Conservation (phyloP, 2,888 invertebrate genomes). For the Beris chalybata region DNA sequence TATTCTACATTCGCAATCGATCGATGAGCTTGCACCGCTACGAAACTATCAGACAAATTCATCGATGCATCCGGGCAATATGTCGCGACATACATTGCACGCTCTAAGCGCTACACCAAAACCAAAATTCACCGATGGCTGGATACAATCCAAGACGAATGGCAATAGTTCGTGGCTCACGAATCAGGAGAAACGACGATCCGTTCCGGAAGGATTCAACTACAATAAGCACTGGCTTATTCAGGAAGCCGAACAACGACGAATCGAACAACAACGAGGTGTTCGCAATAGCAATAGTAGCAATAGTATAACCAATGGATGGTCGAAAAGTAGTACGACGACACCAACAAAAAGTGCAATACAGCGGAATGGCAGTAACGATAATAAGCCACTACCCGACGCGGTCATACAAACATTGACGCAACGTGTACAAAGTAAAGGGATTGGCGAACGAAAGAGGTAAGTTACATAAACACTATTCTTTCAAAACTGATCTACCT, state of each 20-base stretch:
- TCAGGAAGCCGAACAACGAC: slow-evolving; percentile 87
- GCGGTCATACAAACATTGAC: slow-evolving; percentile 70
- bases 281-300: slow-evolving; percentile 28
- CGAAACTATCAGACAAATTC: slow-evolving; percentile 57
- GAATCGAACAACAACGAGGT: slow-evolving; percentile 63
- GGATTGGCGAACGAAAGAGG: slow-evolving; percentile 58
- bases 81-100: slow-evolving; percentile 71
- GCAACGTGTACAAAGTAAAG: slow-evolving; percentile 68
- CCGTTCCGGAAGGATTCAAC: slow-evolving; percentile 64
- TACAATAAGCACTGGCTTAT: slow-evolving; percentile 90
- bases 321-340: slow-evolving; percentile 32
- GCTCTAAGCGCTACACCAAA: slow-evolving; percentile 76
- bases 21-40: slow-evolving; percentile 59
- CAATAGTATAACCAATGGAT: slow-evolving; percentile 36
- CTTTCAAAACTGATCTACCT: not conserved
- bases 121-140: slow-evolving; percentile 66
- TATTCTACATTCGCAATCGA: slow-evolving; percentile 56
- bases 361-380: slow-evolving; percentile 53
- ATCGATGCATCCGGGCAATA: slow-evolving; percentile 60
- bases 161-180: slow-evolving; percentile 59
- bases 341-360: slow-evolving; percentile 48
- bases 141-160: slow-evolving; percentile 51
- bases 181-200: slow-evolving; percentile 69
- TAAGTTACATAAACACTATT: slow-evolving; percentile 42
- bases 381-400: slow-evolving; percentile 69